Evolutionary conservation across 2,888 invertebrate genomes (phyloP), one percentile per base, ranked within the genome.

Genomic region (Escarpia spicata): DNA sequence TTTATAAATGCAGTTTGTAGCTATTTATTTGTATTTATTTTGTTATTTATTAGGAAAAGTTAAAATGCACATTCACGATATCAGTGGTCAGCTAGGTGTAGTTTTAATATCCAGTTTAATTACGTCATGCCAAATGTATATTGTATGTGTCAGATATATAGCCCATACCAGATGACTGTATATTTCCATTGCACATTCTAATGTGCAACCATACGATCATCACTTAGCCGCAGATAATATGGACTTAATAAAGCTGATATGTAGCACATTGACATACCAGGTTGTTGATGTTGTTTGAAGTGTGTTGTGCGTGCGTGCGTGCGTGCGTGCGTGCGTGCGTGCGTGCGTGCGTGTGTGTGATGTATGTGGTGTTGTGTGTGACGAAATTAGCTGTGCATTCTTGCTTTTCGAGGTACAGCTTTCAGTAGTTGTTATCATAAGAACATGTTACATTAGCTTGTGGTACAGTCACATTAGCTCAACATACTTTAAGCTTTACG

Each of bases 181-280:
- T 75, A 75, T 75, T 75, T 75, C 75, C 6, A 26, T 75, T 75
- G 75, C 75, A 26, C 26, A 26, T 75, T 75, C 75, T 75, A 3
- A 15, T 6, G 75, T 75, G 75, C 75, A 75, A 26, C 75, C 75
- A 75, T 3, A 26, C 75, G 26, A 75, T 26, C n/a, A 75, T 26
- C 75, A 75, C 75, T 75, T 75, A 26, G 75, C 75, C 19, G 75
- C 75, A 26, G 75, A 26, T 75, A 75, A 26, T 75, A 26, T 75
- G 75, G 90, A 90, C 90, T 45, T 90, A 45, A 90, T 90, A 90
- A 90, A 92, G 52, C 45, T 92, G 45, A 43, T 92, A 44, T 44
- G 75, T 90, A 45, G 90, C 90, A 37, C 90, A 90, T 60, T 92
- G 90, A 90, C n/a, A 43, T 52, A 43, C 45, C 52, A 92, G 19